Percentiles rank a stretch among this genome's conserved stretches.
These are phyloP conservation scores for Sturnus vulgaris DNA, from an alignment of 2,113 vertebrate genomes.

Conservation along the genomic window DNA sequence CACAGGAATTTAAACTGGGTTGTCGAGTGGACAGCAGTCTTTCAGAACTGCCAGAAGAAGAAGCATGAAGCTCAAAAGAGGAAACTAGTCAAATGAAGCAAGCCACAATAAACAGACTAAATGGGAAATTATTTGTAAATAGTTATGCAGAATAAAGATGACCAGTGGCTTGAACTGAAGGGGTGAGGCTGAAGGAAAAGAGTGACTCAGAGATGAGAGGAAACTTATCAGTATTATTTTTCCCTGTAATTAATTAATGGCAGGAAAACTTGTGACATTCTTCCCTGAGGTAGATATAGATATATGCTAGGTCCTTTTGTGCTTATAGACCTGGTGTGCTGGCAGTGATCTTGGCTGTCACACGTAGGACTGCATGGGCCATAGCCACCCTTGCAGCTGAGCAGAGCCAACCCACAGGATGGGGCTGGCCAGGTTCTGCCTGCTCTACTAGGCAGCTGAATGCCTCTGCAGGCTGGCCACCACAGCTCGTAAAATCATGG, in stretches of 20 bases:
- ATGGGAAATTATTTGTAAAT: neutral
- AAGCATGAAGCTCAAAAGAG: neutral
- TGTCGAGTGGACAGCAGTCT: neutral
- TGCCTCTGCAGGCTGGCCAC: accelerated
- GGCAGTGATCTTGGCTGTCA: accelerated
- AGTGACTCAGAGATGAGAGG: neutral
- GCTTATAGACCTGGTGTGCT: accelerated
- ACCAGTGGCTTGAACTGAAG: neutral
- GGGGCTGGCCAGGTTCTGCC: neutral
- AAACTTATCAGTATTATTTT: neutral
- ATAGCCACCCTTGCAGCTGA: neutral
- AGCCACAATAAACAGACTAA: neutral
- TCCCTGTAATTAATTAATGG: neutral
- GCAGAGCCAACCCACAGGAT: neutral
- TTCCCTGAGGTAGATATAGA: neutral
- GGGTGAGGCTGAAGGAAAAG: neutral
- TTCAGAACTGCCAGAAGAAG: neutral
- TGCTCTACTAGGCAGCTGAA: neutral
- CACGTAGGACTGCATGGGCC: neutral
- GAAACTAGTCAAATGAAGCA: neutral
- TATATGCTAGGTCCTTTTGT: neutral
- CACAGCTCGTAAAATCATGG: neutral
- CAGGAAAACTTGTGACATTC: neutral
- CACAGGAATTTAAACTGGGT: neutral
- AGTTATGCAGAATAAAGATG: neutral